These are phyloP conservation scores for Microchirus variegatus DNA, from an alignment of 2,797 vertebrate species.

Conservation along the genomic window DNA sequence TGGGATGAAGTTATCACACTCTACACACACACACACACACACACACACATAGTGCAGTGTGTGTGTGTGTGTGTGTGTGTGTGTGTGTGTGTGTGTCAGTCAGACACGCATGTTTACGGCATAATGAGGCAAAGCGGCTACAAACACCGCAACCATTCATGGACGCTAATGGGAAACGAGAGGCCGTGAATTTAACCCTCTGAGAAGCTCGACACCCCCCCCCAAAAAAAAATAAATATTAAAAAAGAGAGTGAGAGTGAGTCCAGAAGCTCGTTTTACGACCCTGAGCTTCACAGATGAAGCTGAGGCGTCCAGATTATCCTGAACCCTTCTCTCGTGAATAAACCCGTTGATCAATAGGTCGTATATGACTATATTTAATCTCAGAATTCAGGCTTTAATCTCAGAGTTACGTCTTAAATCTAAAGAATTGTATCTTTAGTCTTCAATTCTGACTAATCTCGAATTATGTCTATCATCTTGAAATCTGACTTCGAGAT, in stretches of 20 bases:
- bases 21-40: constrained; percentile 37
- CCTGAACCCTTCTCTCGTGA: too few relatives aligned
- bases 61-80: constrained; percentile 24
- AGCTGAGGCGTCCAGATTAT: too few relatives aligned
- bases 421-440: too few relatives aligned
- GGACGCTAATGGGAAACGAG: constrained; percentile 30
- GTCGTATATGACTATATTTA: too few relatives aligned
- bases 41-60: constrained; percentile 9
- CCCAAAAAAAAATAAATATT: neutral
- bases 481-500: too few relatives aligned
- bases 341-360: too few relatives aligned
- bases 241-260: neutral
- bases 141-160: constrained; percentile 2
- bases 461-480: too few relatives aligned
- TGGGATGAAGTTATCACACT: constrained; percentile 75
- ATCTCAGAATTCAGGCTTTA: too few relatives aligned
- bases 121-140: constrained; percentile 20
- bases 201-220: neutral
- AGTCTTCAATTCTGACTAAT: too few relatives aligned
- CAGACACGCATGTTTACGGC: constrained; percentile 30
- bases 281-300: neutral
- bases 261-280: neutral
- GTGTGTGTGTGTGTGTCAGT: constrained; percentile 10
- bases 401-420: too few relatives aligned
- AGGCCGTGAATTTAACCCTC: constrained; percentile 14